Conservation (phyloP, 2,113 vertebrate species). For the Phyllopteryx taeniolatus region DNA sequence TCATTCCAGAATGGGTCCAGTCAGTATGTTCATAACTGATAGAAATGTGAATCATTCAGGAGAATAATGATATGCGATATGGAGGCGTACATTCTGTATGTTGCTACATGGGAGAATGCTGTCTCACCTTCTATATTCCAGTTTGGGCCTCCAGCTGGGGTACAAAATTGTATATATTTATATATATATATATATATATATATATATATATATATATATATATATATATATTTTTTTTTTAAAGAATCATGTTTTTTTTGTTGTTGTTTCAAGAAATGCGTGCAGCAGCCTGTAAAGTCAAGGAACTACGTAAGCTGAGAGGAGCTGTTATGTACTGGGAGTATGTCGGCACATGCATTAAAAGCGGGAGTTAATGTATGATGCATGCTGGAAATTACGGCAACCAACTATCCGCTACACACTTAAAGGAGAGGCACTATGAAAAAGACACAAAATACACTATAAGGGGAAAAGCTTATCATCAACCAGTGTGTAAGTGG, state of each 20-base stretch:
- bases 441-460: conserved; percentile 25
- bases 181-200: no score
- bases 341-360: conserved; percentile 61
- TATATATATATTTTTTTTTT: conserved; percentile 23
- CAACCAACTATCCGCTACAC: conserved; percentile 33
- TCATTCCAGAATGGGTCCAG: conserved; percentile 64
- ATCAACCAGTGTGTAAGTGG: conserved; percentile 15
- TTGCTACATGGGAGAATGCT: conserved; percentile 66
- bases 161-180: conserved; percentile 70
- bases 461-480: conserved; percentile 20
- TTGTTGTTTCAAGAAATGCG: conserved; percentile 27
- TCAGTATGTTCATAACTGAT: conserved; percentile 53
- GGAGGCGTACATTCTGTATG: conserved; percentile 65
- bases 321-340: conserved; percentile 30
- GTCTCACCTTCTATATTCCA: conserved; percentile 83
- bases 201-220: not conserved
- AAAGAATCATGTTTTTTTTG: not conserved
- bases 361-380: conserved; percentile 42
- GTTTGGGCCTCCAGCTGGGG: conserved; percentile 79
- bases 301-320: conserved; percentile 26
- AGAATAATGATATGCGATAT: conserved; percentile 68
- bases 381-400: conserved; percentile 54
- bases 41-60: conserved; percentile 63
- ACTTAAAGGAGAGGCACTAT: conserved; percentile 39
- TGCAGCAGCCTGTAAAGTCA: conserved; percentile 51